Conservation (phyloP, 2,888 invertebrate genomes). For the Tipula unca region DNA sequence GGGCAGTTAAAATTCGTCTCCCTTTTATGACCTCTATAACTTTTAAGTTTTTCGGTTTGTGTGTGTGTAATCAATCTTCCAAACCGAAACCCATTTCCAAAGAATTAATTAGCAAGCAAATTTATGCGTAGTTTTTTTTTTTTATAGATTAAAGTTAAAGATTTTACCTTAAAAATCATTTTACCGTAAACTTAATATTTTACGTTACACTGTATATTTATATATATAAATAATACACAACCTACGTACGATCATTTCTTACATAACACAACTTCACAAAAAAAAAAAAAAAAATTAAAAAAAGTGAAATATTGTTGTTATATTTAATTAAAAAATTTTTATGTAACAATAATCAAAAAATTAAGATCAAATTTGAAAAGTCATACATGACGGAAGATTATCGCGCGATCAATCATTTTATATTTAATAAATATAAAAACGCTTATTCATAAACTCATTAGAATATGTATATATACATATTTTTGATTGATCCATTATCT, state of each 20-base stretch:
- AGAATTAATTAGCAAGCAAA: not conserved
- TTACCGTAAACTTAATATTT: not conserved
- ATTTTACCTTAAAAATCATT: conserved; percentile 14
- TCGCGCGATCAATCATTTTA: conserved; percentile 2
- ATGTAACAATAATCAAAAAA: not conserved
- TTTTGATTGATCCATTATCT: conserved; percentile 14
- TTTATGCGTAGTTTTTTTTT: not conserved
- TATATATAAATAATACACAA: not conserved
- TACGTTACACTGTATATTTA: not conserved
- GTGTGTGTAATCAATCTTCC: not conserved
- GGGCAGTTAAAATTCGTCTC: not conserved
- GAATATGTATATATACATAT: not conserved
- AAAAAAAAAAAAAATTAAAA: not conserved
- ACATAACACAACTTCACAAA: not conserved
- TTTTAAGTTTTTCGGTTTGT: not conserved
- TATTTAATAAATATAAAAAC: not conserved
- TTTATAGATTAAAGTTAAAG: not conserved
- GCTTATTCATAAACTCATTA: conserved; percentile 14
- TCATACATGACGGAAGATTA: conserved; percentile 1
- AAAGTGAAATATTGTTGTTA: not conserved
- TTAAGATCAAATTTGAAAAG: conserved; percentile 14
- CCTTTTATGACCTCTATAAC: not conserved
- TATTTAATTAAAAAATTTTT: not conserved
- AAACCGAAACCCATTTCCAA: not conserved
- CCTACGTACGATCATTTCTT: not conserved